Evolutionary conservation across 1,140 invertebrate species (phyloP), one percentile per base, ranked within the genome.

Genomic region (Matsumurasca onukii): DNA sequence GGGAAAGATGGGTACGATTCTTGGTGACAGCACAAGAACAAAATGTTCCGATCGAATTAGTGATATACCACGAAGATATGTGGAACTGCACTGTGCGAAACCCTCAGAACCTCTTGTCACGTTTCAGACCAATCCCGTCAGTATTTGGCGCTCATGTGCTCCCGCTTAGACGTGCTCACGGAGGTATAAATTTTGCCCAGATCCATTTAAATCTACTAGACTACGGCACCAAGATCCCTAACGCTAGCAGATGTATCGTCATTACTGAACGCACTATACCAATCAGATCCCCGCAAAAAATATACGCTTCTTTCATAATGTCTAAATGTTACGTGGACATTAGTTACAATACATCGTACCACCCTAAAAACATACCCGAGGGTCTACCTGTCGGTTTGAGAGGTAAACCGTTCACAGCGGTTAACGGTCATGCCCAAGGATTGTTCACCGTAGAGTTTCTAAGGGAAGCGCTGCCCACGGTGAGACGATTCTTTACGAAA

Each of bases 31-130:
- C 9, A 12, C 9, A 45, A 45, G 34, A 45, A 17, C 9, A 45
- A 9, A 45, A 17, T 45, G 34, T 45, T 12, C 34, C 34, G 17
- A 12, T 45, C 9, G 34, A 45, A 17, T 45, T 45, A 45, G 34
- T 45, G 9, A 45, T 45, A 45, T 45, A 45, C 34, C 34, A 45
- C 34, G 34, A 45, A 45, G 34, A 45, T 45, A 45, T 45, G 51
- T 12, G 9, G 5, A 55, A 55, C 51, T 13, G 5, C 24, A 55
- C 51, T 13, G 51, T 55, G 5, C 5, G 51, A n/a, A 9, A 55
- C 51, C 24, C 51, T 13, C 51, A 55, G 24, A 55, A 55, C 24
- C 24, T 55, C 5, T 12, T n/a, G 24, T 55, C 51, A 5, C 5
- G 24, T 5, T n/a, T 24, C 15, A 13, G 24, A 13, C 51, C 51